Percentiles rank a stretch among this genome's conserved stretches.
phyloP scores from a whole-genome alignment of 2,113 vertebrate genomes.

The Manacus vitellinus region DNA sequence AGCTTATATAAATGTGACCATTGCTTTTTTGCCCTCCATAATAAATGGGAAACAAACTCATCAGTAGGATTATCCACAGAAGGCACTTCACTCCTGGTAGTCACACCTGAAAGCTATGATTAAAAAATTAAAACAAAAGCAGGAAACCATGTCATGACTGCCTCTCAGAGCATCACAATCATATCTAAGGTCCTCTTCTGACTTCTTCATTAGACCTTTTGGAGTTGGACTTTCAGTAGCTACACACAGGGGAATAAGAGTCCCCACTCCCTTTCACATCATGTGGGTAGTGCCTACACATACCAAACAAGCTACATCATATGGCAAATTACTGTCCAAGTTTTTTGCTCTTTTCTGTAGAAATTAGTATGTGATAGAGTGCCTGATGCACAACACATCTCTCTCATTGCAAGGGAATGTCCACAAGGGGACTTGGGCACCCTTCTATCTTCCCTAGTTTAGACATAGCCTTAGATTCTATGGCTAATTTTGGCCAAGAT shows the following conservation, averaged over 20 bases:
- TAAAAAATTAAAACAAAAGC: neutral
- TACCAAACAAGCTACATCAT: neutral
- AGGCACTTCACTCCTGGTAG: neutral
- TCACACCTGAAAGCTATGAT: neutral
- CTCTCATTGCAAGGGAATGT: neutral
- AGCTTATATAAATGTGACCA: neutral
- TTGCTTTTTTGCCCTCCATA: neutral
- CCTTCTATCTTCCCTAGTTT: neutral
- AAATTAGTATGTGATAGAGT: neutral
- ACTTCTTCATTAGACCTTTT: neutral
- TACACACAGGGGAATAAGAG: neutral
- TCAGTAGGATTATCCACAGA: neutral
- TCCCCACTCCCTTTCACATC: neutral
- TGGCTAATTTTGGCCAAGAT: neutral
- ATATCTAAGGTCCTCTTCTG: neutral
- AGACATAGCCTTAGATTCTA: neutral
- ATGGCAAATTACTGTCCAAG: neutral
- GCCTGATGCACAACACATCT: neutral
- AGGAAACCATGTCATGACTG: neutral
- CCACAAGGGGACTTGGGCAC: neutral
- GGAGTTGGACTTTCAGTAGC: neutral
- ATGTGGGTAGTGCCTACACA: neutral
- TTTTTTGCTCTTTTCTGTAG: neutral
- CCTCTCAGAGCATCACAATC: neutral
- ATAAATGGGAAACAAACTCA: neutral